Conservation (phyloP, 1,140 invertebrate genomes). For the Drosophila mauritiana region DNA sequence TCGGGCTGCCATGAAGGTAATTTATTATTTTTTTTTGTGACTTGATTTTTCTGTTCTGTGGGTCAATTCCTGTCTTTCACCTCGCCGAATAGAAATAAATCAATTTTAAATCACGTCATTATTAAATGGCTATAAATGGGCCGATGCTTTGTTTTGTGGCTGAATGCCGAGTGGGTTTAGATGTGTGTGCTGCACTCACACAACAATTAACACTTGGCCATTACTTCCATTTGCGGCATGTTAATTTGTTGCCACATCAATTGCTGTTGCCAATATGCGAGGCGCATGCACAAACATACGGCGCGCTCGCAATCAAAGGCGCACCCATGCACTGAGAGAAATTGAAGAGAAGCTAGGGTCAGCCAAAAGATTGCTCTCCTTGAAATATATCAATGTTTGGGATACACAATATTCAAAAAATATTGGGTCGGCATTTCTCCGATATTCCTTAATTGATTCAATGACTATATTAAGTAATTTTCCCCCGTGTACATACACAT, state of each 20-base stretch:
- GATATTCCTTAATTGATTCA: no score
- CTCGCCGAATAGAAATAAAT: slow-evolving; percentile 54
- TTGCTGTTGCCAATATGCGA: slow-evolving; percentile 79
- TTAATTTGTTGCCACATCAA: slow-evolving; percentile 83
- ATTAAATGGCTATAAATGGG: slow-evolving; percentile 54
- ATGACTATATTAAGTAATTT: neutral
- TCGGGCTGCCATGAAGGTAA: slow-evolving; percentile 42
- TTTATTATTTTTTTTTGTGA: slow-evolving; percentile 69
- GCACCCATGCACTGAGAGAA: neutral
- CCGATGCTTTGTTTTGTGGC: slow-evolving; percentile 12
- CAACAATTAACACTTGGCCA: slow-evolving; percentile 82
- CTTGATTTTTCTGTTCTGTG: slow-evolving; percentile 43
- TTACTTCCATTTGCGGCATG: slow-evolving; percentile 82
- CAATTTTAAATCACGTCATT: slow-evolving; percentile 72
- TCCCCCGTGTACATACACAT: slow-evolving; percentile 5
- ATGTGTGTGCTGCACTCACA: slow-evolving; percentile 54
- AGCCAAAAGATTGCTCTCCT: no score
- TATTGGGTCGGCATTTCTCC: rapidly evolving
- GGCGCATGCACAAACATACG: slow-evolving; percentile 48
- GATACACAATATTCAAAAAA: no score
- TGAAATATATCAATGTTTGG: neutral
- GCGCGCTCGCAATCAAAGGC: slow-evolving; percentile 14
- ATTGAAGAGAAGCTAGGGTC: neutral
- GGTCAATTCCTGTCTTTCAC: slow-evolving; percentile 32
- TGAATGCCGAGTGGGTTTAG: neutral